Percentiles rank a stretch among this genome's conserved stretches.
Conservation (phyloP, 1,140 invertebrate genomes). For the Heliconius himera region DNA sequence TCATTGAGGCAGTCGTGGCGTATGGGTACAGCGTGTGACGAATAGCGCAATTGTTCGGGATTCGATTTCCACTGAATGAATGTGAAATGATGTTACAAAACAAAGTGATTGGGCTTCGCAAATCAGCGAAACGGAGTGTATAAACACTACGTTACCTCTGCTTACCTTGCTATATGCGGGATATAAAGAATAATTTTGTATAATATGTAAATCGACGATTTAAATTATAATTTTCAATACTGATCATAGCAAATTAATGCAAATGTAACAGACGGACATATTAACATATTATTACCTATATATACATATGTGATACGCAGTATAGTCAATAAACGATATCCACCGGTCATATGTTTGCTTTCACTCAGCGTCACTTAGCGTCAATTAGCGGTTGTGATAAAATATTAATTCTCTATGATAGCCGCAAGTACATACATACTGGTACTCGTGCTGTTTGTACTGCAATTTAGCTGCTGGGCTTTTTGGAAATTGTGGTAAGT, state of each 20-base stretch:
- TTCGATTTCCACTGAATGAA: too few relatives aligned
- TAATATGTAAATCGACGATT: too few relatives aligned
- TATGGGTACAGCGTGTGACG: too few relatives aligned
- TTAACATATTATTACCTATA: not conserved
- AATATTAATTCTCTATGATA: conserved; percentile 37
- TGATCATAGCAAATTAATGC: not conserved
- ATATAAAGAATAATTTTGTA: too few relatives aligned
- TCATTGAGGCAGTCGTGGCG: too few relatives aligned
- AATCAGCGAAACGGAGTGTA: too few relatives aligned
- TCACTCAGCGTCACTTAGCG: conserved; percentile 53
- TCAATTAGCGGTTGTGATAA: conserved; percentile 46
- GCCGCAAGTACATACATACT: not conserved
- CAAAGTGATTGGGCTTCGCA: too few relatives aligned
- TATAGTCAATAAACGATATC: conserved; percentile 7
- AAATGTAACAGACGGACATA: not conserved
- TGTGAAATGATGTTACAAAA: too few relatives aligned
- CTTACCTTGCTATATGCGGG: too few relatives aligned
- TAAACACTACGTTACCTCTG: too few relatives aligned
- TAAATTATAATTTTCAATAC: too few relatives aligned
- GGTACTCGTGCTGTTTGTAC: not conserved
- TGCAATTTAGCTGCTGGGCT: not conserved
- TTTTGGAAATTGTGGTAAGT: not conserved
- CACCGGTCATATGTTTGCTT: conserved; percentile 42
- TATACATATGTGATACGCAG: not conserved
- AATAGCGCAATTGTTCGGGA: too few relatives aligned